A percentile compares a stretch with the other conserved stretches of the same genome.
These are phyloP conservation scores for Rotaria magnacalcarata DNA, from an alignment of 2,888 invertebrate genomes.

Conservation along the genomic window DNA sequence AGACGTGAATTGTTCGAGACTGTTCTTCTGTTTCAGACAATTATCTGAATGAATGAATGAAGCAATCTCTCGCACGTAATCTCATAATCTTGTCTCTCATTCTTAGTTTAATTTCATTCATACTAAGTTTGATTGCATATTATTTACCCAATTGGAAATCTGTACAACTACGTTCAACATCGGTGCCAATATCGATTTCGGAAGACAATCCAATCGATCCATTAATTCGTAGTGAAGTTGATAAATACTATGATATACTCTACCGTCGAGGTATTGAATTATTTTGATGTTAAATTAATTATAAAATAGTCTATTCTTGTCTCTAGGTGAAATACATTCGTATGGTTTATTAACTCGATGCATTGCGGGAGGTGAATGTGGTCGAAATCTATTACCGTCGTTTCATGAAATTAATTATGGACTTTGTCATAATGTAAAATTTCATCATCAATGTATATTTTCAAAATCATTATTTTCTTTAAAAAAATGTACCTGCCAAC, in stretches of 20 bases:
- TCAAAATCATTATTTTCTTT: background rate
- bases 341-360: background rate
- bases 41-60: background rate
- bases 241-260: background rate
- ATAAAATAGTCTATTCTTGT: background rate
- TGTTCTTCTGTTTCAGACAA: background rate
- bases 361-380: background rate
- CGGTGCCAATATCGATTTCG: no score
- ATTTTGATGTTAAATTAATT: background rate
- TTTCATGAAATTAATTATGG: background rate
- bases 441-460: conserved; percentile 27
- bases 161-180: background rate
- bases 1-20: background rate
- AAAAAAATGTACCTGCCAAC: background rate
- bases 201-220: conserved; percentile 15
- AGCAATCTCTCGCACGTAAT: background rate
- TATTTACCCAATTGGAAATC: background rate
- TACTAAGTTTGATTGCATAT: conserved; percentile 1
- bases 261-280: background rate
- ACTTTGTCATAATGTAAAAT: background rate
- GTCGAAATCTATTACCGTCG: background rate
- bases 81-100: background rate
- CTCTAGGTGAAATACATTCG: background rate
- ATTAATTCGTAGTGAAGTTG: conserved; percentile 24
- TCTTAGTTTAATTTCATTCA: background rate